phyloP scores from a whole-genome alignment of 2,113 vertebrate species.

The Muntiacus reevesi region DNA sequence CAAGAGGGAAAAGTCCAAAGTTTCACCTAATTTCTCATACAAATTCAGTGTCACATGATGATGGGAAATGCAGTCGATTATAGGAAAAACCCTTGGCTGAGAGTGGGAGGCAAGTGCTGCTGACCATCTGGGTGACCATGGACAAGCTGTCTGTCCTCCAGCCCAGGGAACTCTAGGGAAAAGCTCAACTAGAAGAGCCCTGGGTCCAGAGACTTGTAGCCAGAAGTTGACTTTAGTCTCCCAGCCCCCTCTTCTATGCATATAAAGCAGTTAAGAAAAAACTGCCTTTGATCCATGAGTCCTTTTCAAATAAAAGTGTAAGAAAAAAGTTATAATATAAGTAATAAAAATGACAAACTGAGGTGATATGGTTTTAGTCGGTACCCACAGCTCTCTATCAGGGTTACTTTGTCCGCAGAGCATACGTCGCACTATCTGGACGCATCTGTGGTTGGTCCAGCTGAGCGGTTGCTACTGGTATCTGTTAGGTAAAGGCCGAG shows the following conservation, averaged over 20 bases:
- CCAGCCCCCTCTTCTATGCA: neutral
- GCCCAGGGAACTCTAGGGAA: neutral
- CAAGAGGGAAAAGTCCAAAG: neutral
- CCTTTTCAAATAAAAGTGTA: neutral
- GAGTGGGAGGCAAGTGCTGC: neutral
- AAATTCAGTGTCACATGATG: neutral
- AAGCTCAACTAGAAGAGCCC: neutral
- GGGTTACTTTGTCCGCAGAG: neutral
- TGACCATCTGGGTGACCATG: neutral
- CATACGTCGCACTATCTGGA: neutral
- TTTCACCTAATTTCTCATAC: slow-evolving; percentile 18
- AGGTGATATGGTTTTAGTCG: neutral
- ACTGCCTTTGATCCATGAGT: neutral
- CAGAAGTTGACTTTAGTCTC: neutral
- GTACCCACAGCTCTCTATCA: neutral
- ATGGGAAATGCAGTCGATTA: neutral
- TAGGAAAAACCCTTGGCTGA: neutral
- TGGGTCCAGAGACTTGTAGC: neutral
- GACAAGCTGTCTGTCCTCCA: neutral
- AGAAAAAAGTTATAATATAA: neutral
- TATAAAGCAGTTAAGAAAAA: neutral
- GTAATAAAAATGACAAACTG: neutral
- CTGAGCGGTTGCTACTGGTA: neutral
- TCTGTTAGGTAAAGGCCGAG: neutral
- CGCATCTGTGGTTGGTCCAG: neutral